Evolutionary conservation across 2,797 vertebrate species (phyloP).

Genomic region (Aplochiton taeniatus): DNA sequence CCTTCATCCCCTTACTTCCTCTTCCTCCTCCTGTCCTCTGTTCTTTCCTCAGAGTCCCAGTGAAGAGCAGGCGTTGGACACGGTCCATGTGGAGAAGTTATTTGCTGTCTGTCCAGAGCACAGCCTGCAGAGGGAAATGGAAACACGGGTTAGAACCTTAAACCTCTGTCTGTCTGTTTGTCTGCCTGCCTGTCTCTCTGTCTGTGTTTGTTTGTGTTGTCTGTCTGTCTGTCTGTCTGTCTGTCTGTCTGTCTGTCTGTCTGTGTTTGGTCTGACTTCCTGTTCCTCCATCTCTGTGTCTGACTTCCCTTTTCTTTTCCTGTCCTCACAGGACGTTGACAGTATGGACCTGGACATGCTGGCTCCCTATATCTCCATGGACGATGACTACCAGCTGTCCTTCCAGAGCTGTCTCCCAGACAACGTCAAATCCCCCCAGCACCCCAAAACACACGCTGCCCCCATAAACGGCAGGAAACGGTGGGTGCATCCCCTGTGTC

Average conservation of each 20-base stretch:
- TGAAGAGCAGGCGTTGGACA: slow-evolving; percentile 57
- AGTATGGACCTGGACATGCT: slow-evolving; percentile 84
- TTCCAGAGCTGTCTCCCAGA: slow-evolving; percentile 34
- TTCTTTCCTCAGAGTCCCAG: slow-evolving; percentile 40
- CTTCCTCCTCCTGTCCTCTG: background rate
- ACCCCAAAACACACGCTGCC: background rate
- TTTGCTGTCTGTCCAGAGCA: slow-evolving; percentile 65
- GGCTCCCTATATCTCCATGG: slow-evolving; percentile 92
- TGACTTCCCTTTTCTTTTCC: background rate
- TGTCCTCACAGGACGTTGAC: slow-evolving; percentile 56
- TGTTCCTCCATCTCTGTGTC: too few relatives aligned
- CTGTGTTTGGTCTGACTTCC: background rate
- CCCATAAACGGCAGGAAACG: slow-evolving; percentile 12
- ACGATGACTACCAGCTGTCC: slow-evolving; percentile 89
- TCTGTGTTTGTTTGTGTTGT: too few relatives aligned
- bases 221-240: background rate
- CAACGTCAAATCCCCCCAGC: background rate
- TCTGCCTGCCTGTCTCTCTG: background rate
- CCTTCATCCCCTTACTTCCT: background rate
- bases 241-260: background rate
- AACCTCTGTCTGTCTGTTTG: slow-evolving; percentile 1
- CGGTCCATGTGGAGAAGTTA: slow-evolving; percentile 71
- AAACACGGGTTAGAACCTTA: background rate
- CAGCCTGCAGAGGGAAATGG: slow-evolving; percentile 24
- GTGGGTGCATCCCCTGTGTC: background rate